A percentile compares a stretch with the other conserved stretches of the same genome.
These are phyloP conservation scores for Acomys russatus DNA, from an alignment of 2,797 vertebrate species.

Conservation along the genomic window DNA sequence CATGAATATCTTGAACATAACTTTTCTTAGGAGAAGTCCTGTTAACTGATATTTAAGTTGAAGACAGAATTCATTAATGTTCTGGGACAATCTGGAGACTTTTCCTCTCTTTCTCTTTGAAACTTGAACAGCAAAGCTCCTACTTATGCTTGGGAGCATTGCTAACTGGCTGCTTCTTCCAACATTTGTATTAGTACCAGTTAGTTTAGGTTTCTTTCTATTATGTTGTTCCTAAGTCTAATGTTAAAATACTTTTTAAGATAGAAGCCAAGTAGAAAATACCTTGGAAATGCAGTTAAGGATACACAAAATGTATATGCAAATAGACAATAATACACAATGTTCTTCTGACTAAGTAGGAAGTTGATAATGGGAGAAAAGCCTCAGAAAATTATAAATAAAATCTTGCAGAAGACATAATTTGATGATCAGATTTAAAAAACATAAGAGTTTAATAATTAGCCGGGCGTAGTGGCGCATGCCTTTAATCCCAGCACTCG, in stretches of 20 bases:
- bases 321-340: background rate
- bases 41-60: constrained; percentile 33
- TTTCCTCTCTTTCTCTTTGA: background rate
- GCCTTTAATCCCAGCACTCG: no score
- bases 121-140: constrained; percentile 3
- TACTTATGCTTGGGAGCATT: background rate
- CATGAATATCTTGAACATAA: constrained; percentile 45
- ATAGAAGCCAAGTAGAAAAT: constrained; percentile 37
- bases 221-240: constrained; percentile 43
- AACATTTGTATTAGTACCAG: constrained; percentile 30
- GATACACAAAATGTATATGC: background rate
- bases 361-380: constrained; percentile 23
- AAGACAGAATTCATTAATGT: constrained; percentile 57
- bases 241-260: constrained; percentile 50
- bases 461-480: no score
- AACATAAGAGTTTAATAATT: constrained; percentile 40
- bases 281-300: background rate
- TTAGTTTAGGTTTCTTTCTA: constrained; percentile 30
- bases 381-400: constrained; percentile 46
- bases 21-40: constrained; percentile 43
- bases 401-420: constrained; percentile 41
- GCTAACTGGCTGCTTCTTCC: constrained; percentile 24
- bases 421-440: constrained; percentile 53
- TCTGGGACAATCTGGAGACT: constrained; percentile 6
- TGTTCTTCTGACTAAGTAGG: constrained; percentile 38